phyloP scores from a whole-genome alignment of 2,888 invertebrate species.

The Drosophila mimetica region DNA sequence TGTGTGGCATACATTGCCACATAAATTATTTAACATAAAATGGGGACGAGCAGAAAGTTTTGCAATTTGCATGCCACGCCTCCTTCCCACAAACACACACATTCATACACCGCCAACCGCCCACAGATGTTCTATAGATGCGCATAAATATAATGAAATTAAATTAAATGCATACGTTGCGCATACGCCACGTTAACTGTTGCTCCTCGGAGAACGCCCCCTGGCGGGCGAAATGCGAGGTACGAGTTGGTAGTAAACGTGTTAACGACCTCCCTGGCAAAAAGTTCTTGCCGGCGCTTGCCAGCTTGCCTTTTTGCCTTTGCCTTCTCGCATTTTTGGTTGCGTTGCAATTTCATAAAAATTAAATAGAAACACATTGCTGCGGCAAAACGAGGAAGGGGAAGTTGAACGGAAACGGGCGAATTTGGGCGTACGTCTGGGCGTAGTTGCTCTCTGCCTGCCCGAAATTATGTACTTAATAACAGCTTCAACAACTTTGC shows the following conservation, averaged over 20 bases:
- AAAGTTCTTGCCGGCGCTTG: slow-evolving; percentile 70
- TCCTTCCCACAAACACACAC: slow-evolving; percentile 6
- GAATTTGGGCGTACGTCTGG: slow-evolving; percentile 18
- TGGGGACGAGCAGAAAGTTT: slow-evolving; percentile 61
- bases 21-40: slow-evolving; percentile 72
- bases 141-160: slow-evolving; percentile 80
- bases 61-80: slow-evolving; percentile 66
- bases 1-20: slow-evolving; percentile 51
- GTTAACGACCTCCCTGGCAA: slow-evolving; percentile 77
- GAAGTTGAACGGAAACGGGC: slow-evolving; percentile 2
- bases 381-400: slow-evolving; percentile 9
- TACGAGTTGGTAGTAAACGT: slow-evolving; percentile 44
- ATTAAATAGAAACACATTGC: slow-evolving; percentile 75
- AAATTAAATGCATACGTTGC: slow-evolving; percentile 81
- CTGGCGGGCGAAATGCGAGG: background rate
- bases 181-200: slow-evolving; percentile 80
- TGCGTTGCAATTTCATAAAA: slow-evolving; percentile 78
- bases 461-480: slow-evolving; percentile 75
- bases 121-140: slow-evolving; percentile 63
- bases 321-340: slow-evolving; percentile 68
- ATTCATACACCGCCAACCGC: slow-evolving; percentile 4
- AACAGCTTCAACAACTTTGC: slow-evolving; percentile 77
- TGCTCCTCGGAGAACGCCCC: slow-evolving; percentile 55
- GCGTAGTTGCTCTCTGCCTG: slow-evolving; percentile 27
- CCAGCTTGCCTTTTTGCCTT: slow-evolving; percentile 61